A percentile compares a stretch with the other conserved stretches of the same genome.
Evolutionary conservation across 2,113 vertebrate species (phyloP).

Genomic region (Pelecanus crispus): DNA sequence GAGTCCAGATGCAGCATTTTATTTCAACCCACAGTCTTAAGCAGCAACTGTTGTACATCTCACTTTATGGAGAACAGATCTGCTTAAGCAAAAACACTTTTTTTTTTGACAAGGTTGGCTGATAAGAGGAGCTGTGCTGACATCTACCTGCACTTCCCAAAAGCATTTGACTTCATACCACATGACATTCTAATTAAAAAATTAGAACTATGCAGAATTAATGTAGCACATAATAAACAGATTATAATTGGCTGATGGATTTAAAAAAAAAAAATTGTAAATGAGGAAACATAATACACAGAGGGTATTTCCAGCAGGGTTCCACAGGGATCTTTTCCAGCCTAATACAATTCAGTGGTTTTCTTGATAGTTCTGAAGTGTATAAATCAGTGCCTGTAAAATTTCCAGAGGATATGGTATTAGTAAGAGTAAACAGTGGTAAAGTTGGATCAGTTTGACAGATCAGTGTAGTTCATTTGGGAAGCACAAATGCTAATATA

Average conservation of each 20-base stretch:
- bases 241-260: not conserved
- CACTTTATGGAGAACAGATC: not conserved
- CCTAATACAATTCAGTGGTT: not conserved
- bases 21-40: not conserved
- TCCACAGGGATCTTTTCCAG: not conserved
- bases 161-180: not conserved
- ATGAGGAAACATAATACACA: not conserved
- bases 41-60: not conserved
- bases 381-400: not conserved
- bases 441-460: not conserved
- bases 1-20: not conserved
- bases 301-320: not conserved
- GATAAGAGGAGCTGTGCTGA: conserved; percentile 9
- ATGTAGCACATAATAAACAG: not conserved
- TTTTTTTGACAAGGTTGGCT: not conserved
- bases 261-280: conserved; percentile 3
- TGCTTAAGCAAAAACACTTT: not conserved
- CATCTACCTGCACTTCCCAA: conserved; percentile 4
- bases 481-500: not conserved
- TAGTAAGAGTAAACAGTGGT: not conserved
- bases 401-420: not conserved
- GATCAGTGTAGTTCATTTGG: not conserved
- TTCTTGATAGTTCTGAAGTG: not conserved
- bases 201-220: conserved; percentile 21
- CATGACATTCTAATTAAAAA: conserved; percentile 11